A percentile compares a stretch with the other conserved stretches of the same genome.
These are phyloP conservation scores for Drosophila trapezifrons DNA, from an alignment of 1,140 invertebrate species.

Conservation along the genomic window DNA sequence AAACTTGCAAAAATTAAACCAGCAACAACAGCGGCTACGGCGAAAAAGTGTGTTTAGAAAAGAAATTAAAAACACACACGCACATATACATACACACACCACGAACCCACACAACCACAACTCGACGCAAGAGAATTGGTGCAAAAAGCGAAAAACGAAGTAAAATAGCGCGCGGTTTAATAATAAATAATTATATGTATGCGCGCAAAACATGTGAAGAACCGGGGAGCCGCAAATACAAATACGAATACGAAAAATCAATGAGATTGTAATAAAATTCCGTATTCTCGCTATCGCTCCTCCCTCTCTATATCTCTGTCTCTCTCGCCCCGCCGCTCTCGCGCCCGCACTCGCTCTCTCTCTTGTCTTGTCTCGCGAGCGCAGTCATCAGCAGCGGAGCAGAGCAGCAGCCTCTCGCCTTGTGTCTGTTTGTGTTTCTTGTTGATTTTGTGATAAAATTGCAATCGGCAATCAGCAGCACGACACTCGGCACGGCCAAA, in stretches of 20 bases:
- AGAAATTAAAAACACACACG: conserved; percentile 80
- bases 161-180: conserved; percentile 77
- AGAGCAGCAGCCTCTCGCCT: conserved; percentile 41
- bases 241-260: conserved; percentile 77
- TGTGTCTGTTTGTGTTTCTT: conserved; percentile 63
- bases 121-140: conserved; percentile 68
- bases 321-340: conserved; percentile 37
- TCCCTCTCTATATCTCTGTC: conserved; percentile 47
- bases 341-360: conserved; percentile 36
- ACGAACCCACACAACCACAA: conserved; percentile 51
- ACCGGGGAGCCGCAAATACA: conserved; percentile 71
- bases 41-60: conserved; percentile 81
- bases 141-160: conserved; percentile 67
- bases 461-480: conserved; percentile 77
- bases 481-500: conserved; percentile 53
- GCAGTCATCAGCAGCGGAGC: conserved; percentile 26
- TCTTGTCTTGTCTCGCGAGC: conserved; percentile 42
- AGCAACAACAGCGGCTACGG: conserved; percentile 62
- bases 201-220: conserved; percentile 71
- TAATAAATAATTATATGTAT: conserved; percentile 81
- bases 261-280: conserved; percentile 82
- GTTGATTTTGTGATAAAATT: conserved; percentile 82
- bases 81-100: conserved; percentile 57
- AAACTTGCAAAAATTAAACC: conserved; percentile 79
- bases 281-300: conserved; percentile 64